These are phyloP conservation scores for Sweltsa coloradensis DNA, from an alignment of 1,140 invertebrate species.

Conservation along the genomic window DNA sequence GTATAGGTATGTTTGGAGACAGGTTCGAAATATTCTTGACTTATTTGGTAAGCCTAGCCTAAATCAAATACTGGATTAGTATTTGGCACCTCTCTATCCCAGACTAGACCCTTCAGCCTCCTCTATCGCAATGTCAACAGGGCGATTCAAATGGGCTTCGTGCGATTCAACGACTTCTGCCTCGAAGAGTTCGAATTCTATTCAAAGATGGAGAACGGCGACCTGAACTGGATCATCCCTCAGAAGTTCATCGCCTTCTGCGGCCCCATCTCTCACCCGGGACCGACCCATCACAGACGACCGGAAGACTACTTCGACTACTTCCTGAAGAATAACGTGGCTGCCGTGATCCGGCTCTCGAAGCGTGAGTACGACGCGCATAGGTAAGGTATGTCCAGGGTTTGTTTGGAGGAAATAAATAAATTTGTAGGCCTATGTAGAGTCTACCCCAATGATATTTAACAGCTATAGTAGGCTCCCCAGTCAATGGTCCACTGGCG, in stretches of 20 bases:
- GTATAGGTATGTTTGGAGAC: too few relatives aligned
- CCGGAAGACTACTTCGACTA: constrained; percentile 95
- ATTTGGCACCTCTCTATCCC: too few relatives aligned
- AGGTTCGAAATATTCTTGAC: too few relatives aligned
- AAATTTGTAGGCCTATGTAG: too few relatives aligned
- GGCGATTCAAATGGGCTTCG: constrained; percentile 49
- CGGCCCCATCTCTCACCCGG: constrained; percentile 53
- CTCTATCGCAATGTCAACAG: constrained; percentile 25
- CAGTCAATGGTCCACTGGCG: too few relatives aligned
- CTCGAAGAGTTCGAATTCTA: constrained; percentile 90
- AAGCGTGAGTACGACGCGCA: constrained; percentile 91
- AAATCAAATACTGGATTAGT: too few relatives aligned
- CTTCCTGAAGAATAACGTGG: constrained; percentile 85
- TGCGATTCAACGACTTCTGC: constrained; percentile 91
- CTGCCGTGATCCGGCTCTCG: constrained; percentile 84
- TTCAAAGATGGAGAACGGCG: constrained; percentile 95
- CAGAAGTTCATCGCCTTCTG: constrained; percentile 96
- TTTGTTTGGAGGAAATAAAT: too few relatives aligned
- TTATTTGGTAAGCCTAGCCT: too few relatives aligned
- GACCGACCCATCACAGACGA: constrained; percentile 23
- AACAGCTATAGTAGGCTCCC: too few relatives aligned
- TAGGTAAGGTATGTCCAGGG: too few relatives aligned
- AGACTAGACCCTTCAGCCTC: too few relatives aligned
- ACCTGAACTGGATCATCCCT: constrained; percentile 98
- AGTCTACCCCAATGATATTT: too few relatives aligned